Percentiles rank a stretch among this genome's conserved stretches.
phyloP scores from a whole-genome alignment of 2,797 vertebrate genomes.

The Varecia variegata region DNA sequence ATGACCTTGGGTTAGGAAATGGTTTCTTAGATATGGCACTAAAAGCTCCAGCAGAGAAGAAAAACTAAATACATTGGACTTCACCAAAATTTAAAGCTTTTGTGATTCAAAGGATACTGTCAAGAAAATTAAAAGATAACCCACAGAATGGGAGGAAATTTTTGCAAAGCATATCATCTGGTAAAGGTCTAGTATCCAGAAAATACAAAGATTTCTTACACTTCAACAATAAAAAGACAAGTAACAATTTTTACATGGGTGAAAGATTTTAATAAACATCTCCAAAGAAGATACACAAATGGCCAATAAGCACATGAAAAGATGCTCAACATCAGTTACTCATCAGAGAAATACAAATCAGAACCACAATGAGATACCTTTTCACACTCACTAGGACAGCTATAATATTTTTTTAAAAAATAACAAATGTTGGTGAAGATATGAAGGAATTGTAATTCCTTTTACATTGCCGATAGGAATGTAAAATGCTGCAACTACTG shows the following conservation, averaged over 20 bases:
- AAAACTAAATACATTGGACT: not conserved
- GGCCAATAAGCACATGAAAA: not conserved
- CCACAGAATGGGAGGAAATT: not conserved
- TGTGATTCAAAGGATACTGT: not conserved
- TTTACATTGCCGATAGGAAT: no score
- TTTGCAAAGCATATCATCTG: not conserved
- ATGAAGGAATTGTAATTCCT: no score
- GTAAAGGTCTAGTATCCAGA: not conserved
- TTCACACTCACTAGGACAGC: not conserved
- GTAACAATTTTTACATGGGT: not conserved
- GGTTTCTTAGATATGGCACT: not conserved
- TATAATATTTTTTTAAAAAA: not conserved
- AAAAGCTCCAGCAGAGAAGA: not conserved
- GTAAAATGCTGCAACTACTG: no score
- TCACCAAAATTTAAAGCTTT: not conserved
- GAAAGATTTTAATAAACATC: not conserved
- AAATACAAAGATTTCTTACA: not conserved
- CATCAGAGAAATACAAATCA: not conserved
- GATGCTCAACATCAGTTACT: not conserved
- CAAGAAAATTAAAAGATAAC: not conserved
- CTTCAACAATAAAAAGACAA: not conserved
- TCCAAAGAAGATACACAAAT: not conserved
- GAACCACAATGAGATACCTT: not conserved
- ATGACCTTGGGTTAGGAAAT: not conserved
- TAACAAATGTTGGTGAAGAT: no score